Conservation (phyloP, 2,888 invertebrate genomes). For the Drosophila mimetica region DNA sequence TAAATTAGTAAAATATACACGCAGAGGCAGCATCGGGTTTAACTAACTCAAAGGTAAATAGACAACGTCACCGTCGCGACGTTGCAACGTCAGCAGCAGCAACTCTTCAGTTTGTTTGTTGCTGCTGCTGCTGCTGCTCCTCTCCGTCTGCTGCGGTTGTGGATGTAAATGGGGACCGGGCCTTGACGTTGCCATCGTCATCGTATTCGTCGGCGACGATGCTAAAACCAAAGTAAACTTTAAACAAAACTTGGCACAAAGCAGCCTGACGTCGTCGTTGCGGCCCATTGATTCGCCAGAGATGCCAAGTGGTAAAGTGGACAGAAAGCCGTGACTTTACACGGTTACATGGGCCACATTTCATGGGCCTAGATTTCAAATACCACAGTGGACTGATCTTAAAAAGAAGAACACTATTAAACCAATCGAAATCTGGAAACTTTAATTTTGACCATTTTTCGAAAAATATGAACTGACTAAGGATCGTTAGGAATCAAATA, state of each 20-base stretch:
- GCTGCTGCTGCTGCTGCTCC: slow-evolving; percentile 25
- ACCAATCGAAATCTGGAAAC: no score
- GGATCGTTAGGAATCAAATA: no score
- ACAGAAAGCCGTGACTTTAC: slow-evolving; percentile 5
- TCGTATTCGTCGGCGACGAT: slow-evolving; percentile 37
- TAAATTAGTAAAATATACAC: slow-evolving; percentile 80
- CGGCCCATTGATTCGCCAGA: slow-evolving; percentile 26
- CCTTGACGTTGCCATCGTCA: slow-evolving; percentile 34
- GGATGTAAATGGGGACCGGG: slow-evolving; percentile 19
- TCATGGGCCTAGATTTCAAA: no score
- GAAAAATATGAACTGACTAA: no score
- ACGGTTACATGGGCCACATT: no score
- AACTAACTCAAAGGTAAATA: slow-evolving; percentile 78
- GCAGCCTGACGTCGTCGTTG: slow-evolving; percentile 42
- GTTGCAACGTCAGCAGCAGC: slow-evolving; percentile 31
- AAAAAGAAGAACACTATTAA: no score
- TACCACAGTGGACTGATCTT: not conserved
- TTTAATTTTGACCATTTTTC: no score
- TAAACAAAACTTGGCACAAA: slow-evolving; percentile 75
- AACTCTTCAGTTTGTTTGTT: slow-evolving; percentile 21
- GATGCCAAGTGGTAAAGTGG: slow-evolving; percentile 13
- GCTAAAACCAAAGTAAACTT: slow-evolving; percentile 65
- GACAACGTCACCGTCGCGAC: slow-evolving; percentile 51
- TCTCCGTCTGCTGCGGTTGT: slow-evolving; percentile 40
- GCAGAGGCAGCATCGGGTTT: slow-evolving; percentile 57